A percentile compares a stretch with the other conserved stretches of the same genome.
Conservation (phyloP, 35 echinoderm and acorn worm genomes). For the Patiria miniata region DNA sequence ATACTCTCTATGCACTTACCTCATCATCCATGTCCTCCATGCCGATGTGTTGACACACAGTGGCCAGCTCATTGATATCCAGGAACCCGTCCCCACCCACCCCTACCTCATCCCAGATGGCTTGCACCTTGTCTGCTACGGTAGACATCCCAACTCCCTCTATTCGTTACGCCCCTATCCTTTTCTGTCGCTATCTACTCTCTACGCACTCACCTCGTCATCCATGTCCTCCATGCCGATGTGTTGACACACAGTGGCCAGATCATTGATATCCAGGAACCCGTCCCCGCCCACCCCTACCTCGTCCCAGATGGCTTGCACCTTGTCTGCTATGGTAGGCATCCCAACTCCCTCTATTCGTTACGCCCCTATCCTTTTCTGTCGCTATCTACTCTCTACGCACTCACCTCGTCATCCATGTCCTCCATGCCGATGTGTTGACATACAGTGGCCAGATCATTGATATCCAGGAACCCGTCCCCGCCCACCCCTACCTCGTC, state of each 20-base stretch:
- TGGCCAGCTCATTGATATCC: constrained; percentile 69
- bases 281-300: constrained; percentile 85
- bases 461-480: constrained; percentile 81
- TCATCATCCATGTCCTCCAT: constrained; percentile 93
- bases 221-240: constrained; percentile 96
- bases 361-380: no score
- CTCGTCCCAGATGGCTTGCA: constrained; percentile 94
- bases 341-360: no score
- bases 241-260: constrained; percentile 81
- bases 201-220: no score
- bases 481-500: constrained; percentile 83
- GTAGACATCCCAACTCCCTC: no score
- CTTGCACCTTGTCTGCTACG: constrained; percentile 82
- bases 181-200: no score
- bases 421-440: constrained; percentile 95
- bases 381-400: neutral
- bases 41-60: constrained; percentile 88
- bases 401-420: constrained; percentile 77
- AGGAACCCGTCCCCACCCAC: constrained; percentile 85
- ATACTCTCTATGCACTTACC: no score
- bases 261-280: constrained; percentile 75
- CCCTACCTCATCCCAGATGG: constrained; percentile 92
- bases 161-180: no score
- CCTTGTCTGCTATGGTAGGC: constrained; percentile 76
- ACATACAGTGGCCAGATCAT: constrained; percentile 78